Evolutionary conservation across 92 coral and sea anemone genomes (phyloP), one percentile per base, ranked within the genome.

Genomic region (Parazoanthus atlanticus): DNA sequence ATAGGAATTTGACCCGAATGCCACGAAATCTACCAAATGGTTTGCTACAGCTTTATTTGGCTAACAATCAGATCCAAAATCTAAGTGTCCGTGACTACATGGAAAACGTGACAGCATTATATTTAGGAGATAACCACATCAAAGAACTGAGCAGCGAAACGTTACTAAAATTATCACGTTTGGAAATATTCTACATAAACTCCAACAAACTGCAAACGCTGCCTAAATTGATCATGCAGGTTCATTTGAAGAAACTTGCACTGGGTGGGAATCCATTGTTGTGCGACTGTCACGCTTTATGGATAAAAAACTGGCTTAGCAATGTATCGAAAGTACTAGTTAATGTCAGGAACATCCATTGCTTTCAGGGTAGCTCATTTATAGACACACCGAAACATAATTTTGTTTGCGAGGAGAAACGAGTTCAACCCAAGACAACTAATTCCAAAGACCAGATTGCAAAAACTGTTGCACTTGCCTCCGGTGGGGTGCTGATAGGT

Each of bases 241-340:
- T 85, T 3, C 78, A 78, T 40, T 94, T 94, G 33, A 75, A 70
- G 3, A 76, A 43, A 19, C 71, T 94, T 26, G 89, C 91, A 3
- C 49, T 95, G 16, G 90, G 89, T 31, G 88, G 90, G 69, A 95
- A 95, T 82, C 93, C 88, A 81, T 86, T 93, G 28, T 47, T 56
- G 78, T 95, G 98, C 85, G 96, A 93, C 84, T 95, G 98, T 78
- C 86, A 81, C 67, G 87, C 94, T 28, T 67, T 64, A 64, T 95
- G 98, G 98, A 86, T 95, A 82, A 88, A 90, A 81, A 23, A 69
- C 33, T 95, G 98, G 98, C 66, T 95, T 8, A 80, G 5, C 47
- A 86, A 89, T 49, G 32, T 74, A 43, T 58, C 88, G 12, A 78
- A 83, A 28, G 75, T 72, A 54, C 70, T 93, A 8, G n/a, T 56